phyloP scores from a whole-genome alignment of 2,113 vertebrate genomes.

The Nothoprocta perdicaria region DNA sequence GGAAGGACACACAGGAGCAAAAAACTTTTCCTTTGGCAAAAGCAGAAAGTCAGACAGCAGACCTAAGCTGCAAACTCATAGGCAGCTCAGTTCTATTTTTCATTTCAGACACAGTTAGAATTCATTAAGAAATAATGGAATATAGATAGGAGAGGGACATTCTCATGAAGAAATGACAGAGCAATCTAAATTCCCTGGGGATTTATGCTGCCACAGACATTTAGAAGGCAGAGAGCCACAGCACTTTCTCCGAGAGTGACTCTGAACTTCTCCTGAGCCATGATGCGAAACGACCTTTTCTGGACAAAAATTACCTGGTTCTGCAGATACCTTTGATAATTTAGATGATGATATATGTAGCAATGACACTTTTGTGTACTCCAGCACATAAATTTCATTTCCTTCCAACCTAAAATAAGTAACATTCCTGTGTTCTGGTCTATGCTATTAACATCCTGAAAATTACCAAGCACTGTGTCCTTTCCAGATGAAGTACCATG shows the following conservation, averaged over 20 bases:
- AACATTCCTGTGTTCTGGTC: not conserved
- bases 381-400: not conserved
- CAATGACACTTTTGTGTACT: not conserved
- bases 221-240: not conserved
- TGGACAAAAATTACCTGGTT: not conserved
- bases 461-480: not conserved
- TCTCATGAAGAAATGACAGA: not conserved
- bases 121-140: not conserved
- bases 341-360: not conserved
- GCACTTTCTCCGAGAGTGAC: not conserved
- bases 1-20: not conserved
- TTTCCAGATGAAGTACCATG: not conserved
- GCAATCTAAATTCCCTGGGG: not conserved
- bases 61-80: not conserved
- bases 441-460: not conserved
- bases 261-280: not conserved
- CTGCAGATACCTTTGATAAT: not conserved
- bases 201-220: not conserved
- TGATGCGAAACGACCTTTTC: rapidly evolving
- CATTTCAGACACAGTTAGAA: not conserved
- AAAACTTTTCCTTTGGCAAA: not conserved
- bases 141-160: not conserved
- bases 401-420: not conserved
- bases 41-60: not conserved
- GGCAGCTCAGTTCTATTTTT: not conserved